Conservation (phyloP, 1,140 invertebrate species). For the Drosophila parabipectinata region DNA sequence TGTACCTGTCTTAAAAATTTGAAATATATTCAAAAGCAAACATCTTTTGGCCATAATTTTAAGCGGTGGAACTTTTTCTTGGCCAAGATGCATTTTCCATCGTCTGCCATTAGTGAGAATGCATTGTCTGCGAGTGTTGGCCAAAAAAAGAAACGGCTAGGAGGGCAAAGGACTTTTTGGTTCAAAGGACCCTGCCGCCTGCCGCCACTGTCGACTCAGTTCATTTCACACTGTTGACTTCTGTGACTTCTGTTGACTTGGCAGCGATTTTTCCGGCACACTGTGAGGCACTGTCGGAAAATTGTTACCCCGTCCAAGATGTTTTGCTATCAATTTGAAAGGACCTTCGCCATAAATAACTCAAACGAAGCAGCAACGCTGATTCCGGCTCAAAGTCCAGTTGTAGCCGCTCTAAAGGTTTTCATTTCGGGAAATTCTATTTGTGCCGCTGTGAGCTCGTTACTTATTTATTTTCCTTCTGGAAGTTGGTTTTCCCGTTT, state of each 20-base stretch:
- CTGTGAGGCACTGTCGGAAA: constrained; percentile 4
- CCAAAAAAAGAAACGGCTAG: constrained; percentile 7
- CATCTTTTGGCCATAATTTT: background rate
- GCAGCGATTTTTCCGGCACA: constrained; percentile 17
- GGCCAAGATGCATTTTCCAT: constrained; percentile 5
- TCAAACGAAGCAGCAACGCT: constrained; percentile 30
- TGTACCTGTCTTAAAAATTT: too few species aligned
- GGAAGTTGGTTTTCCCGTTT: background rate
- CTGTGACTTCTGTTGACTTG: constrained; percentile 32
- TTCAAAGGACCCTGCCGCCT: constrained; percentile 18
- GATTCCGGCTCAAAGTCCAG: constrained; percentile 33
- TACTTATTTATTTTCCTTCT: constrained; percentile 28
- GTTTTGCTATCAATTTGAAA: constrained; percentile 46
- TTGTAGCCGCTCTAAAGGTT: constrained; percentile 20
- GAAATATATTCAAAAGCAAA: background rate
- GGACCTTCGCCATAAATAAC: constrained; percentile 44
- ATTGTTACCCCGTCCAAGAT: constrained; percentile 3
- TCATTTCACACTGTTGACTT: constrained; percentile 35
- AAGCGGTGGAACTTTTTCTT: too few species aligned
- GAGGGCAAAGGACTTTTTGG: constrained; percentile 22
- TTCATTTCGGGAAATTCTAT: constrained; percentile 31
- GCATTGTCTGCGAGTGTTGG: constrained; percentile 19
- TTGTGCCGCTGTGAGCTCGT: constrained; percentile 2
- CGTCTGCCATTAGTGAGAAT: constrained; percentile 28
- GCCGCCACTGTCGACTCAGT: constrained; percentile 15